Conservation (phyloP, 2,113 vertebrate species). For the Cricetomys ansorgei region DNA sequence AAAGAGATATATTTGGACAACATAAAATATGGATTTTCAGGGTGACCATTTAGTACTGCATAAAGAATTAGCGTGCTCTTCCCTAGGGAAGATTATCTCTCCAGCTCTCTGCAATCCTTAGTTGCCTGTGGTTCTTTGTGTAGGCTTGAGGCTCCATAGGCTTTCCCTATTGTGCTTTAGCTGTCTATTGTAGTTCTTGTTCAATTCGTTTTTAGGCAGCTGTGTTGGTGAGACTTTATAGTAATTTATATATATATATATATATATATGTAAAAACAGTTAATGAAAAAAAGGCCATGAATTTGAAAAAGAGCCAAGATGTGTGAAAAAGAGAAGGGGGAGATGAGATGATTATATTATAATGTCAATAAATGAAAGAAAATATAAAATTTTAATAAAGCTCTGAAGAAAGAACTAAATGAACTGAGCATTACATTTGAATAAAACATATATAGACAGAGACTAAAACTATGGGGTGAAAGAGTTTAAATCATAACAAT, state of each 20-base stretch:
- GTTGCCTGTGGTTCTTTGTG: background rate
- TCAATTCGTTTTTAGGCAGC: background rate
- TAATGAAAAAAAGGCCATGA: background rate
- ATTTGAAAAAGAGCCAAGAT: background rate
- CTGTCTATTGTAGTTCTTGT: background rate
- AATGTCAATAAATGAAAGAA: background rate
- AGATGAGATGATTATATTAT: background rate
- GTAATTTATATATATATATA: background rate
- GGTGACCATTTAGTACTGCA: too few species aligned
- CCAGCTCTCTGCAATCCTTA: background rate
- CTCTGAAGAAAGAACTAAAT: slow-evolving; percentile 15
- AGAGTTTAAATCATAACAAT: background rate
- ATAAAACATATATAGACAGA: background rate
- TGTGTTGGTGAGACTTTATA: background rate
- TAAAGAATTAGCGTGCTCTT: background rate
- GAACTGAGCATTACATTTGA: background rate
- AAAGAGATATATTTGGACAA: slow-evolving; percentile 52
- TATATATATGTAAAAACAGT: background rate
- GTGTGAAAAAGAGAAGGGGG: background rate
- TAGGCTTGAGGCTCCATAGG: background rate
- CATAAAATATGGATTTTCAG: background rate
- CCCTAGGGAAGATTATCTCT: background rate
- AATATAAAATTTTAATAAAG: background rate
- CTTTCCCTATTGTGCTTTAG: background rate
- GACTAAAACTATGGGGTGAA: background rate